Evolutionary conservation across 2,113 vertebrate species (phyloP).

Genomic region (Cottus gobio): DNA sequence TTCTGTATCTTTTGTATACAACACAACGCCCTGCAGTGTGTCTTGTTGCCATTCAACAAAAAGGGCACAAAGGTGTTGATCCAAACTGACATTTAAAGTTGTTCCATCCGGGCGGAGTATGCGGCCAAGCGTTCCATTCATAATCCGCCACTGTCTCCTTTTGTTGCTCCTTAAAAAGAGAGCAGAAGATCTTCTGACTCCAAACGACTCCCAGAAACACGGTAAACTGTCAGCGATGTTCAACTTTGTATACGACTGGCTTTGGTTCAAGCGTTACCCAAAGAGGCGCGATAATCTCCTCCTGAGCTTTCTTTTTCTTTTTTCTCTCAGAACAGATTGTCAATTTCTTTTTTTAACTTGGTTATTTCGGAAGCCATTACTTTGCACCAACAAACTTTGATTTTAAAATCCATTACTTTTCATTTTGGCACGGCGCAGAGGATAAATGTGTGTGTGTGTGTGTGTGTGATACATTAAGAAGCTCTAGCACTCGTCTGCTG

Average conservation of each 20-base stretch:
- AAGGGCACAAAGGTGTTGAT: slow-evolving; percentile 54
- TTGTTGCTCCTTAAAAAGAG: slow-evolving; percentile 31
- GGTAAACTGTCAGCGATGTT: slow-evolving; percentile 21
- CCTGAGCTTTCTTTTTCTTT: neutral
- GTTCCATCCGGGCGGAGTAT: slow-evolving; percentile 36
- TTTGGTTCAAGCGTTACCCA: slow-evolving; percentile 39
- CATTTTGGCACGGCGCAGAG: slow-evolving; percentile 1
- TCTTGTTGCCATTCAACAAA: slow-evolving; percentile 20
- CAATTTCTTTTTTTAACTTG: neutral
- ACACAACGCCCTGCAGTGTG: slow-evolving; percentile 2
- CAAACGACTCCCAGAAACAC: slow-evolving; percentile 27
- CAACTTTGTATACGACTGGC: slow-evolving; percentile 6
- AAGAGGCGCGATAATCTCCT: slow-evolving; percentile 16
- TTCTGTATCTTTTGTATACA: neutral
- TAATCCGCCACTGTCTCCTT: slow-evolving; percentile 46
- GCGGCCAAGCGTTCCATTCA: slow-evolving; percentile 41
- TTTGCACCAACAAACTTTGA: neutral
- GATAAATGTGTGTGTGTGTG: neutral
- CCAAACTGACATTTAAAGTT: slow-evolving; percentile 60
- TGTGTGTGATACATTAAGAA: slow-evolving; percentile 32
- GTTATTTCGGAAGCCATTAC: neutral
- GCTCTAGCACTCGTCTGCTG: slow-evolving; percentile 43
- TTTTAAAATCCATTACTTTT: neutral
- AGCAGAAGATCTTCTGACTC: slow-evolving; percentile 1
- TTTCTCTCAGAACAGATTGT: neutral